Conservation (phyloP, 2,797 vertebrate species). For the Helostoma temminkii region DNA sequence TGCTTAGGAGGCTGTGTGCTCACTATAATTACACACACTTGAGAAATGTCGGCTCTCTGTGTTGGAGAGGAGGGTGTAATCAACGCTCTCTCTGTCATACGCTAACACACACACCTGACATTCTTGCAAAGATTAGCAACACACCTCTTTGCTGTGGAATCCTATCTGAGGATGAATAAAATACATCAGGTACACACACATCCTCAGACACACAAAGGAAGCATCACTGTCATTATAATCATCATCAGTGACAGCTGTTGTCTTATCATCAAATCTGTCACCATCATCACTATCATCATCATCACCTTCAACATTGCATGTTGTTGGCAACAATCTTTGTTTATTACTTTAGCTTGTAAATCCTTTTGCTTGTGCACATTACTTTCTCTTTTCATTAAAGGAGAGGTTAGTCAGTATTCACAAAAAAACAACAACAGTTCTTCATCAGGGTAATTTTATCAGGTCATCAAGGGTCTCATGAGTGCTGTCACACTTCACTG, state of each 20-base stretch:
- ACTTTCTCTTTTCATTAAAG: not conserved
- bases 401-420: not conserved
- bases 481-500: not conserved
- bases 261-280: constrained; percentile 76
- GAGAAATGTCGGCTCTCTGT: constrained; percentile 80
- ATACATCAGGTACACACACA: constrained; percentile 60
- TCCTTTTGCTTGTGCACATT: constrained; percentile 10
- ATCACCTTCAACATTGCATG: constrained; percentile 52
- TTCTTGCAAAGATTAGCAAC: constrained; percentile 86
- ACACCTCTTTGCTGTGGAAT: constrained; percentile 80
- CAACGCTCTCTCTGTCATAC: constrained; percentile 67
- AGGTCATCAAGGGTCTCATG: not conserved
- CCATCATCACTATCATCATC: constrained; percentile 68
- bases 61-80: constrained; percentile 81
- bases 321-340: constrained; percentile 63
- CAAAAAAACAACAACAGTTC: not conserved
- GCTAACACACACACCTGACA: constrained; percentile 78
- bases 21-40: constrained; percentile 86
- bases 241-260: constrained; percentile 70
- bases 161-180: constrained; percentile 70
- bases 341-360: constrained; percentile 44
- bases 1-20: constrained; percentile 83
- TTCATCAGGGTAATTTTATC: not conserved
- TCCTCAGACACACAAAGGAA: constrained; percentile 54
- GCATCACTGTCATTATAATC: constrained; percentile 64